Evolutionary conservation across 1,140 invertebrate genomes (phyloP), one percentile per base, ranked within the genome.

Genomic region (Reticulitermes speratus): DNA sequence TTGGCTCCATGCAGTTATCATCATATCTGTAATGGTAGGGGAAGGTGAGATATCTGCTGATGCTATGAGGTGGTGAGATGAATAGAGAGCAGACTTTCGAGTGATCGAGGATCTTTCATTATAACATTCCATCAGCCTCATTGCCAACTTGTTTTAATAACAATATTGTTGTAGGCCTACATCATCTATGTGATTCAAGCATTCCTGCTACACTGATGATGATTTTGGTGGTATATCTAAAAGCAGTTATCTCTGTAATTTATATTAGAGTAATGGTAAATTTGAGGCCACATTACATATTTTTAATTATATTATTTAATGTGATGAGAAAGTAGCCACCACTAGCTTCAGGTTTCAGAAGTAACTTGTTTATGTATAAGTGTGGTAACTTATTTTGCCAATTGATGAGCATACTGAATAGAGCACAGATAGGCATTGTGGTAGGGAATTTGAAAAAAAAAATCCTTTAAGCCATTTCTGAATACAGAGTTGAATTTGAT

Each of bases 81-180:
- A 75, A n/a, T 30, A 75, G n/a, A n/a, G n/a, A 25, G 25, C 9
- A 11, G 25, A 75, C 6, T 6, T n/a, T n/a, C 30, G 9, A 75
- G 7, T 75, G 1, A 30, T 7, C 12, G 16, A 75, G 65, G n/a
- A 30, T 30, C 14, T 16, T 55, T 19, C 52, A 55, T 75, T 75
- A 25, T n/a, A 75, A 75, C 65, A 75, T 75, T 75, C 65, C 65
- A 75, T 75, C 65, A 75, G 65, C 65, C 65, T 75, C 65, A n/a
- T 30, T 75, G n/a, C 65, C 65, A 75, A 30, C 65, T 75, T 75
- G n/a, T 55, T 55, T 16, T 16, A 16, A 48, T 48, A 16, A 48
- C 45, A 48, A 48, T 16, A 16, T 48, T 48, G 9, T 48, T 38
- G 21, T n/a, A 65, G 21, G 21, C 14, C 7, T 11, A 75, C 65